Base-by-base conservation (phyloP, 2,888 invertebrate species). In the Acanthoscelides obtectus region DNA sequence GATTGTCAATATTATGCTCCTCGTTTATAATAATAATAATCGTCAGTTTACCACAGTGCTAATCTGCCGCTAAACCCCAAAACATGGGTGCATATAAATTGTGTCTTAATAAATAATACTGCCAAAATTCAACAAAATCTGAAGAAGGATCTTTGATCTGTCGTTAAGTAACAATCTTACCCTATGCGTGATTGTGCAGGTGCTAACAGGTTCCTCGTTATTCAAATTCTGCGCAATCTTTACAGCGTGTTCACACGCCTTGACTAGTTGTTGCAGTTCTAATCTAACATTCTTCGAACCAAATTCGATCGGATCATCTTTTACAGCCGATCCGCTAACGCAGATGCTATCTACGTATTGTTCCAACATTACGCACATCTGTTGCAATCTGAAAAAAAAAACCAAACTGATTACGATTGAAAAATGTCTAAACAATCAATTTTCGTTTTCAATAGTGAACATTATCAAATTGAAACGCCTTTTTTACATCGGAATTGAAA, bases 351-450 rank as follows among this genome's bases (percentile, higher is more conserved):
- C 94, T 8, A 94, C 89, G 75, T 93, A 92, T 75, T 92, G 90
- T 0, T 93, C 93, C 81, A 95, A 87, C 70, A 94, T 87, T 45
- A 90, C 88, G 84, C 94, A 95, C 76, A 93, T 91, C 86, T 95
- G 92, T 81, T 95, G 94, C 45, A 94, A 88, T 79, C 94, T 94
- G 81, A 66, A 77, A 80, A 64, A 45, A 77, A 75, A 73, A 66
- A 8, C 2, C 20, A 19, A 63, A 8, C 8, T 63, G 12, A 63
- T 63, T 63, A 63, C 19, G 19, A 63, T 63, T 17, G 19, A 63
- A n/a, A n/a, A n/a, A n/a, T n/a, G n/a, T n/a, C n/a, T n/a, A n/a
- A n/a, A n/a, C n/a, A n/a, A n/a, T n/a, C n/a, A n/a, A n/a, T n/a
- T n/a, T n/a, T n/a, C n/a, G n/a, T n/a, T n/a, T n/a, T n/a, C n/a